These are phyloP conservation scores for Mesopsocus fuscifrons DNA, from an alignment of 2,888 invertebrate genomes.

Conservation along the genomic window DNA sequence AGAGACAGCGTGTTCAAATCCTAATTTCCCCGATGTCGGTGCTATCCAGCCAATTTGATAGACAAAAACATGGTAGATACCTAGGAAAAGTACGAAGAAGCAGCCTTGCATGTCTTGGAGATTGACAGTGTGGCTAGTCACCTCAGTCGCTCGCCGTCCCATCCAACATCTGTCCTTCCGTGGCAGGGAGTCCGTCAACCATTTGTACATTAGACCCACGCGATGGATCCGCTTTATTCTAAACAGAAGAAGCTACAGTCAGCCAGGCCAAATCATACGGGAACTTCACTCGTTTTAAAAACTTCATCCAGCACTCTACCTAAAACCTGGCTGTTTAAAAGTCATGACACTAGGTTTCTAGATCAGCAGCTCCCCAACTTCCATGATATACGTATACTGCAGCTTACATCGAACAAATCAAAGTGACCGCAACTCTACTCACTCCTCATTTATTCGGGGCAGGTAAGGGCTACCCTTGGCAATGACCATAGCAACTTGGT, in stretches of 20 bases:
- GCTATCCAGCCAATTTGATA: no score
- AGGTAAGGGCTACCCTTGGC: slow-evolving; percentile 59
- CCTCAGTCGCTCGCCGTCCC: slow-evolving; percentile 36
- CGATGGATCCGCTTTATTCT: slow-evolving; percentile 66
- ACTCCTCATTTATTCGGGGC: slow-evolving; percentile 58
- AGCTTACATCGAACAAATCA: no score
- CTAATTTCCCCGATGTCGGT: no score
- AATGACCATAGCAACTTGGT: slow-evolving; percentile 58
- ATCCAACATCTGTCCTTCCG: slow-evolving; percentile 63
- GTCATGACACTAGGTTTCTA: no score
- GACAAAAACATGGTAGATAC: no score
- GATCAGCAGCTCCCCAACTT: no score
- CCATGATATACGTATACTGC: no score
- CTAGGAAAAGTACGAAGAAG: slow-evolving; percentile 65
- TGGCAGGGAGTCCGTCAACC: slow-evolving; percentile 60
- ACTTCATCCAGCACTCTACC: neutral
- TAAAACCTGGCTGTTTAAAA: no score
- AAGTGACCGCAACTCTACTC: no score
- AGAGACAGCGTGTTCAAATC: no score
- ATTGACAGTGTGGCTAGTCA: slow-evolving; percentile 74
- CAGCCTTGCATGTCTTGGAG: slow-evolving; percentile 85
- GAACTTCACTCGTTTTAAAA: neutral
- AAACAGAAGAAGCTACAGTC: no score
- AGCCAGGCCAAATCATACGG: neutral
- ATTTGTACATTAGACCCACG: slow-evolving; percentile 65